These are phyloP conservation scores for Eublepharis macularius DNA, from an alignment of 2,113 vertebrate species.

Conservation along the genomic window DNA sequence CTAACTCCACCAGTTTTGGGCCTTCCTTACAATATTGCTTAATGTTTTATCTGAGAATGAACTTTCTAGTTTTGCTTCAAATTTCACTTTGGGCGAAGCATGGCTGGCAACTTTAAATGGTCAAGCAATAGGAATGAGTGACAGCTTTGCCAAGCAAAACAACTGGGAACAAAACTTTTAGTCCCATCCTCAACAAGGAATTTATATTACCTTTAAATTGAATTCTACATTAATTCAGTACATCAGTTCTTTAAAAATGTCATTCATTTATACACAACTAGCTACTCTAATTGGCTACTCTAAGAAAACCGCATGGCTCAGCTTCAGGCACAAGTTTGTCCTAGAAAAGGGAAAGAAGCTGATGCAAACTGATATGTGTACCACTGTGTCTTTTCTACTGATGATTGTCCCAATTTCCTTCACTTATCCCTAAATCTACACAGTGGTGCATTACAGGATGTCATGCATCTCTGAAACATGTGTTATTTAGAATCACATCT, in stretches of 20 bases:
- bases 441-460: not conserved
- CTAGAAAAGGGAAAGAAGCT: slow-evolving; percentile 62
- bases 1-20: not conserved
- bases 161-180: slow-evolving; percentile 52
- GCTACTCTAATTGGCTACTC: slow-evolving; percentile 55
- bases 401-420: not conserved
- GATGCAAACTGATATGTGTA: slow-evolving; percentile 57
- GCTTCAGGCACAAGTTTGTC: slow-evolving; percentile 63
- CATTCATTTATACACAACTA: slow-evolving; percentile 57
- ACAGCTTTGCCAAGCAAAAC: slow-evolving; percentile 51
- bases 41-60: not conserved
- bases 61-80: not conserved
- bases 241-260: slow-evolving; percentile 61
- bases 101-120: not conserved
- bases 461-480: not conserved
- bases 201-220: slow-evolving; percentile 47
- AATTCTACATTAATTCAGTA: slow-evolving; percentile 47
- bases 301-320: slow-evolving; percentile 42
- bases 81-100: not conserved
- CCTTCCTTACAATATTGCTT: not conserved
- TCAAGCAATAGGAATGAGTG: slow-evolving; percentile 54
- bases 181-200: slow-evolving; percentile 19
- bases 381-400: slow-evolving; percentile 14
- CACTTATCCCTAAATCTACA: not conserved
- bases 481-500: not conserved